These are phyloP conservation scores for Illadopsis cleaveri DNA, from an alignment of 2,113 vertebrate genomes.

Conservation along the genomic window DNA sequence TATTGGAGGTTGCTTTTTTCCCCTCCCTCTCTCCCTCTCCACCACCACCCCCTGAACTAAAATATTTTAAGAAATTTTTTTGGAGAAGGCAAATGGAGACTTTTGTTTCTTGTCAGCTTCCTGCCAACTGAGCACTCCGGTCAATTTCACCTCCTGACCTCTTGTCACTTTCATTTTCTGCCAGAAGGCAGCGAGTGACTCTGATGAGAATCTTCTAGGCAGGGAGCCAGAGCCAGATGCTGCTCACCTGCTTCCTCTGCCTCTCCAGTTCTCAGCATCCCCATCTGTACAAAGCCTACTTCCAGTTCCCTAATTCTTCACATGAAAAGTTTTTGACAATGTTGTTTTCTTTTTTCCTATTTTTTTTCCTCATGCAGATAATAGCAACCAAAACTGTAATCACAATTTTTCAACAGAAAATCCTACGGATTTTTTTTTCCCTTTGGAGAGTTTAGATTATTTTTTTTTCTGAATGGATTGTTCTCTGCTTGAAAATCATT, in stretches of 20 bases:
- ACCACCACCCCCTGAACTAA: neutral
- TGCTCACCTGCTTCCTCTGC: constrained; percentile 2
- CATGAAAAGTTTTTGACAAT: neutral
- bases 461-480: neutral
- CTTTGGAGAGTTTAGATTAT: neutral
- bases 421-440: neutral
- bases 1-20: neutral
- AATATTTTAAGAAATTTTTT: neutral
- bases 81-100: neutral
- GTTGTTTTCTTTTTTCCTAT: accelerated
- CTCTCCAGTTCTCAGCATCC: neutral
- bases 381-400: neutral
- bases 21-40: accelerated
- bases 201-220: constrained; percentile 2
- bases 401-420: neutral
- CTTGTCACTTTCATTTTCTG: neutral
- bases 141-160: neutral
- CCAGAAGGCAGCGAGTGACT: neutral
- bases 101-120: neutral
- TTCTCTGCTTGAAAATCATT: neutral
- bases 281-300: neutral
- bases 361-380: neutral
- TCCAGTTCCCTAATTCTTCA: neutral
- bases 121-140: neutral
- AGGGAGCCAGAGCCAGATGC: constrained; percentile 2